Evolutionary conservation across 2,113 vertebrate species (phyloP).

Genomic region (Onychostruthus taczanowskii): DNA sequence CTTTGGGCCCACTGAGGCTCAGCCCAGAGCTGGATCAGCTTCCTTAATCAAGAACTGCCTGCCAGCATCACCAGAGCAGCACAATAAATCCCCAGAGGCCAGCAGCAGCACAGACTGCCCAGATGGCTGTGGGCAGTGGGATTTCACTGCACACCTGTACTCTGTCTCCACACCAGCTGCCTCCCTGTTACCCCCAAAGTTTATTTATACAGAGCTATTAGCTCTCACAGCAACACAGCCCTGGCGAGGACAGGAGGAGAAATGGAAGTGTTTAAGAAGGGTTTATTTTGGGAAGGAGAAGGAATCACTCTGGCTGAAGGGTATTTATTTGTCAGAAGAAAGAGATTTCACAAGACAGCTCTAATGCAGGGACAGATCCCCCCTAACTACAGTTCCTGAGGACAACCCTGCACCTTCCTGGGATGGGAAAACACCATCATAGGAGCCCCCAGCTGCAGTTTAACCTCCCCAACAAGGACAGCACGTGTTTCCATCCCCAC

Average conservation of each 20-base stretch:
- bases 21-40: background rate
- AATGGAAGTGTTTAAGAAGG: background rate
- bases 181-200: background rate
- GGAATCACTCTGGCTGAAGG: background rate
- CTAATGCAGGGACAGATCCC: background rate
- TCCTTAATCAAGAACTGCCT: background rate
- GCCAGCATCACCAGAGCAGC: background rate
- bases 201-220: background rate
- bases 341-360: background rate
- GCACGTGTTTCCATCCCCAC: background rate
- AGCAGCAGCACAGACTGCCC: background rate
- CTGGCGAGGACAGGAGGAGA: background rate
- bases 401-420: background rate
- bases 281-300: background rate
- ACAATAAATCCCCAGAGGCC: background rate
- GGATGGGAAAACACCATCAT: background rate
- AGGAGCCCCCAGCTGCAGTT: background rate
- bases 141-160: background rate
- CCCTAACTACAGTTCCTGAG: background rate
- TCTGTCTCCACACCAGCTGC: background rate
- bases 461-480: background rate
- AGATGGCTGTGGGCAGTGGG: background rate
- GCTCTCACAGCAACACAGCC: fast-evolving
- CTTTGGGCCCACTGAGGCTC: background rate
- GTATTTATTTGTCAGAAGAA: background rate